phyloP scores from a whole-genome alignment of 2,888 invertebrate species.

The Drosophila neotestacea region DNA sequence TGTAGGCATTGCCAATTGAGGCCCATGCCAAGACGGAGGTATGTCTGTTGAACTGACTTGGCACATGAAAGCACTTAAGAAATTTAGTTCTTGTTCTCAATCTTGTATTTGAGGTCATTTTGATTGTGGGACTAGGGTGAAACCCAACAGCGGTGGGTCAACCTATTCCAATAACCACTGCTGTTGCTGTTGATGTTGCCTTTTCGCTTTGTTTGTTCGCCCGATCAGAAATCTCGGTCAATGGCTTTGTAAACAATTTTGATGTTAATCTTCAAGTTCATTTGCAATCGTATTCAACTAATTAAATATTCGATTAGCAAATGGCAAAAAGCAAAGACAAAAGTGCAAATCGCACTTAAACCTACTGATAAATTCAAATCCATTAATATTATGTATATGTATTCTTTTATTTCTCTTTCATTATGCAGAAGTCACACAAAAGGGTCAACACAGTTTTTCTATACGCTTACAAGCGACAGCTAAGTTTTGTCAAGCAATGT shows the following conservation, averaged over 20 bases:
- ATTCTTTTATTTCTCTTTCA: conserved; percentile 5
- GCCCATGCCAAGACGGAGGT: conserved; percentile 3
- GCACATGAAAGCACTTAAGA: conserved; percentile 77
- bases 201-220: conserved; percentile 37
- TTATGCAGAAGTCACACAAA: conserved; percentile 20
- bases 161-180: conserved; percentile 17
- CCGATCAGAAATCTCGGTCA: conserved; percentile 48
- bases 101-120: conserved; percentile 76
- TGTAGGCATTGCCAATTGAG: conserved; percentile 39
- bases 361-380: conserved; percentile 31
- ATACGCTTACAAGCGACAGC: neutral
- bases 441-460: neutral
- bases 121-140: neutral
- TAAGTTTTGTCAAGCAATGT: neutral
- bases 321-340: conserved; percentile 11
- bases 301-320: conserved; percentile 76
- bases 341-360: conserved; percentile 33
- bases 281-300: conserved; percentile 65
- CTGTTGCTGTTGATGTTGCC: conserved; percentile 33
- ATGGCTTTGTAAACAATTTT: conserved; percentile 43
- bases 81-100: conserved; percentile 78
- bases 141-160: conserved; percentile 4
- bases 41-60: conserved; percentile 38
- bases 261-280: conserved; percentile 61
- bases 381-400: conserved; percentile 43